Conservation (phyloP, 2,888 invertebrate genomes). For the Mimachlamys varia region DNA sequence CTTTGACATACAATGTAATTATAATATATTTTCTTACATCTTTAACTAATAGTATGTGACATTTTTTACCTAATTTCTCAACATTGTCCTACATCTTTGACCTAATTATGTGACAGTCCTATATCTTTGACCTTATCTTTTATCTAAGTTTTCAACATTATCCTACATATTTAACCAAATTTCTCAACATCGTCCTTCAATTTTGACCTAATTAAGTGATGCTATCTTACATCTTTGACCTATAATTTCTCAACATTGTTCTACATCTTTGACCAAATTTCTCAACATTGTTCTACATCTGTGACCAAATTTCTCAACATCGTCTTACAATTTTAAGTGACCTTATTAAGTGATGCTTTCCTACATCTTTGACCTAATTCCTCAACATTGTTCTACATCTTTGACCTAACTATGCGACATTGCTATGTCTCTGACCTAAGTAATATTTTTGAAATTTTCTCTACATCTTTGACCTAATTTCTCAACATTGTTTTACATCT, state of each 20-base stretch:
- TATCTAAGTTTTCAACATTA: not conserved
- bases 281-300: too few relatives aligned
- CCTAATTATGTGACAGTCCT: not conserved
- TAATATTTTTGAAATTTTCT: not conserved
- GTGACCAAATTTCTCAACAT: too few relatives aligned
- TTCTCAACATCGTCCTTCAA: too few relatives aligned
- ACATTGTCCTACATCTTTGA: not conserved
- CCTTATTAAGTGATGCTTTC: too few relatives aligned
- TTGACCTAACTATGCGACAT: too few relatives aligned
- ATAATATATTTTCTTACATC: not conserved
- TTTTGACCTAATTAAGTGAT: too few relatives aligned
- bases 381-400: too few relatives aligned
- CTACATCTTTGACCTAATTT: not conserved
- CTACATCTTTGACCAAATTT: not conserved
- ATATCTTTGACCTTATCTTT: not conserved
- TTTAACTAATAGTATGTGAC: not conserved
- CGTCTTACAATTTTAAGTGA: too few relatives aligned
- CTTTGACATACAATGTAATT: too few relatives aligned
- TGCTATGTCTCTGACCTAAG: not conserved
- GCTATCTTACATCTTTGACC: not conserved
- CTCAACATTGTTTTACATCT: too few relatives aligned
- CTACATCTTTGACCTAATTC: too few relatives aligned
- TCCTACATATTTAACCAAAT: not conserved
- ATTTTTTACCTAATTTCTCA: not conserved
- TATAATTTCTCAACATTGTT: not conserved